These are phyloP conservation scores for Oenanthe oenanthe DNA, from an alignment of 2,113 vertebrate species.

Conservation along the genomic window DNA sequence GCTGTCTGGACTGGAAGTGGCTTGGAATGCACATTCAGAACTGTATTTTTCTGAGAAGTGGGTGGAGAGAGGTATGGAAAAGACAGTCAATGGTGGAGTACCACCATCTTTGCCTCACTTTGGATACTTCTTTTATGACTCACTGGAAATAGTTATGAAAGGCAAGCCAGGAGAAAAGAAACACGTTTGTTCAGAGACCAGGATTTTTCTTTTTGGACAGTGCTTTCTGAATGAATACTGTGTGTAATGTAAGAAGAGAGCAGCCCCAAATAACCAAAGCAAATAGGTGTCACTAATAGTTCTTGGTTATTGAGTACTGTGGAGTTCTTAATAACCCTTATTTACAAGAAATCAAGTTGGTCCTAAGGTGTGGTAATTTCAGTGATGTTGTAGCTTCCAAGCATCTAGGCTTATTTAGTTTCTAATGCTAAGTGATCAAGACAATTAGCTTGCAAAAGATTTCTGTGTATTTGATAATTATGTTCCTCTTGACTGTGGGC, in stretches of 20 bases:
- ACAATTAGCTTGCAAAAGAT: background rate
- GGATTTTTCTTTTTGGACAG: background rate
- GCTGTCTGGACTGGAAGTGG: conserved; percentile 52
- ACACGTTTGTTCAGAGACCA: background rate
- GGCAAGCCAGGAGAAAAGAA: conserved; percentile 31
- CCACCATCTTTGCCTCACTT: conserved; percentile 38
- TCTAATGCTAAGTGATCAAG: background rate
- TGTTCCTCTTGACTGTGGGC: background rate
- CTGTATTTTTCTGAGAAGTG: conserved; percentile 42
- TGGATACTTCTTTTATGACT: conserved; percentile 72
- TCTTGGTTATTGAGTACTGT: fast-evolving
- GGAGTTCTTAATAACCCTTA: background rate
- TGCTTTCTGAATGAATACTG: background rate
- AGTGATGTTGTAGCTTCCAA: background rate
- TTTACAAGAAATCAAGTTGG: background rate
- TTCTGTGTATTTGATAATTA: background rate
- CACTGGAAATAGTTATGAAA: conserved; percentile 67
- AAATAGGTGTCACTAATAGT: background rate
- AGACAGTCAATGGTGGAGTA: background rate
- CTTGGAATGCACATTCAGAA: conserved; percentile 38
- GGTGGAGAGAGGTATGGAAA: background rate
- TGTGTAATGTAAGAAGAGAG: background rate
- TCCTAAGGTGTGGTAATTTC: background rate
- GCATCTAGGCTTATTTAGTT: background rate
- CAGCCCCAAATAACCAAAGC: background rate